Conservation (phyloP, 1,140 invertebrate genomes). For the Macrobrachium rosenbergii region DNA sequence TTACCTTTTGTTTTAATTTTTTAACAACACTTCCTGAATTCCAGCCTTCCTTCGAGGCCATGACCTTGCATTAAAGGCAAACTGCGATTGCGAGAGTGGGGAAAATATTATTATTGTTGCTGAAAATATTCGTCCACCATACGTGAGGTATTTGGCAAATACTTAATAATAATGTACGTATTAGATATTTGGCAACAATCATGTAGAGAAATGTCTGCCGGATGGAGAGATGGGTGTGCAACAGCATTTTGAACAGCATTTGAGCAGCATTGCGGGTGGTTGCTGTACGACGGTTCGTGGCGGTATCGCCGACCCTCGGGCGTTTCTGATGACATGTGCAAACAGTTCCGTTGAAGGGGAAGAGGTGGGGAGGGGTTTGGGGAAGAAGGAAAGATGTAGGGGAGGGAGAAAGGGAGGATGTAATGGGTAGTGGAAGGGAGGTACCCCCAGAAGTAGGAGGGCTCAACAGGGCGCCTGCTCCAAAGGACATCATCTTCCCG, state of each 20-base stretch:
- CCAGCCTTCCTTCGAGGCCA: too few relatives aligned
- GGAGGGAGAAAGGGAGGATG: background rate
- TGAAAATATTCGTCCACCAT: too few relatives aligned
- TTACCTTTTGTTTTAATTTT: background rate
- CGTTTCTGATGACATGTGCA: conserved; percentile 52
- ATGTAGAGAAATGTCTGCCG: too few relatives aligned
- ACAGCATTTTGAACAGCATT: background rate
- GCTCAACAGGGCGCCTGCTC: too few relatives aligned
- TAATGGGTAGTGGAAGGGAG: background rate
- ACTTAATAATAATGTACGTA: too few relatives aligned
- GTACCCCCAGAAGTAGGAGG: too few relatives aligned
- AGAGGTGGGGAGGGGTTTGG: background rate
- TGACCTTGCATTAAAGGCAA: background rate
- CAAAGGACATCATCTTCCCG: too few relatives aligned
- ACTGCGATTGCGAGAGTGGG: background rate
- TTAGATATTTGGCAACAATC: too few relatives aligned
- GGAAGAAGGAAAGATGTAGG: background rate
- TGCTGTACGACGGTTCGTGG: background rate
- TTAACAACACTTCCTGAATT: too few relatives aligned
- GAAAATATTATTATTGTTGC: background rate
- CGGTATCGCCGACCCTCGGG: background rate
- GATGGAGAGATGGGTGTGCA: background rate
- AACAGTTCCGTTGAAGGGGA: conserved; percentile 22
- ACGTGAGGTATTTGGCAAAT: too few relatives aligned
- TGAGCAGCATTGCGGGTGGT: conserved; percentile 4